Conservation (phyloP, 2,888 invertebrate genomes). For the Lepidonotus clava region DNA sequence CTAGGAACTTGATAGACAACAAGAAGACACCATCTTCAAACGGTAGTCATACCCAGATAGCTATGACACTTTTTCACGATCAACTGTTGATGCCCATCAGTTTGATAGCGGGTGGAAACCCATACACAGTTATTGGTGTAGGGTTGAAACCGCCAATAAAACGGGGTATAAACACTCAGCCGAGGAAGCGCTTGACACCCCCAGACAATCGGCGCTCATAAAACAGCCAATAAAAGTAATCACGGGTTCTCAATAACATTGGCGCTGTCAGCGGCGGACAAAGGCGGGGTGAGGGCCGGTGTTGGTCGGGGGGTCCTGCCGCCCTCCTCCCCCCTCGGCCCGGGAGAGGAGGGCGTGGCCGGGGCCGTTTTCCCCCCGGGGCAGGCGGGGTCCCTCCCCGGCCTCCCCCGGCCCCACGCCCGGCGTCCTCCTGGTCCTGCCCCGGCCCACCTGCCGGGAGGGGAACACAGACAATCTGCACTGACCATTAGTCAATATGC, state of each 20-base stretch:
- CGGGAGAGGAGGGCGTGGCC: background rate
- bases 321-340: background rate
- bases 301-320: background rate
- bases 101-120: too few relatives aligned
- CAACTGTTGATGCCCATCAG: too few relatives aligned
- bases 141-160: background rate
- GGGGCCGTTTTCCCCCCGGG: background rate
- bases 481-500: slow-evolving; percentile 49
- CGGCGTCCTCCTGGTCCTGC: background rate
- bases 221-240: slow-evolving; percentile 48
- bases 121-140: background rate
- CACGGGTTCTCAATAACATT: slow-evolving; percentile 9
- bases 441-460: slow-evolving; percentile 35
- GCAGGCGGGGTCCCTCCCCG: background rate
- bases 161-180: background rate
- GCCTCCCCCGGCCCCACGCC: background rate
- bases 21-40: too few relatives aligned
- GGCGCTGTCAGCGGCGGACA: background rate
- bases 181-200: slow-evolving; percentile 20
- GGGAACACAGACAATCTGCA: slow-evolving; percentile 29
- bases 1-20: too few relatives aligned
- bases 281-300: background rate
- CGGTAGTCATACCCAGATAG: too few relatives aligned
- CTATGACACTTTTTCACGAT: too few relatives aligned
- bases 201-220: slow-evolving; percentile 16